Evolutionary conservation across 2,797 vertebrate genomes (phyloP).

Genomic region (Smutsia temminckii): DNA sequence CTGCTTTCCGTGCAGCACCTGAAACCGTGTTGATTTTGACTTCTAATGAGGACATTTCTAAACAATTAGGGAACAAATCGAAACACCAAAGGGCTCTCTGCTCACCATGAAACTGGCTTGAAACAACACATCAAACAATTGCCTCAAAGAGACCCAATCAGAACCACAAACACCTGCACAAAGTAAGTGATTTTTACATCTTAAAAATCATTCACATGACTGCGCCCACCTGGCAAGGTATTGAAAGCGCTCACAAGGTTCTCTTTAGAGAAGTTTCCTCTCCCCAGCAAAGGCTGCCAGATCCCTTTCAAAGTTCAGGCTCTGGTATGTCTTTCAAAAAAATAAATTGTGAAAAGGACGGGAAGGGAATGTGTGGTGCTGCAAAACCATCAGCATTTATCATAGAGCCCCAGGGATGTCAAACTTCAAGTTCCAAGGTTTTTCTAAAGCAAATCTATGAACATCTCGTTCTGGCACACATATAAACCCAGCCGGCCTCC

Average conservation of each 20-base stretch:
- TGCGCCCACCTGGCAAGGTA: neutral
- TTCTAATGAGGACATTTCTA: constrained; percentile 73
- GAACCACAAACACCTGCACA: constrained; percentile 47
- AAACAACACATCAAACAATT: constrained; percentile 47
- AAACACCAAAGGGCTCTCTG: constrained; percentile 29
- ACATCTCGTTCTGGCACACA: constrained; percentile 61
- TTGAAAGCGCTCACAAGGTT: neutral
- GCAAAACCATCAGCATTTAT: constrained; percentile 57
- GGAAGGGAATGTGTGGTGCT: neutral
- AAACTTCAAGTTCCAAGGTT: constrained; percentile 38
- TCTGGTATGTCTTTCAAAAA: constrained; percentile 49
- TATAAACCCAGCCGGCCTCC: constrained; percentile 36
- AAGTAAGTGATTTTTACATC: neutral
- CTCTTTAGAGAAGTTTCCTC: constrained; percentile 33
- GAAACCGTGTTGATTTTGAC: constrained; percentile 72
- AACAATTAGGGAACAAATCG: constrained; percentile 68
- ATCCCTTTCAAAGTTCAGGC: constrained; percentile 51
- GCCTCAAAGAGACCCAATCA: constrained; percentile 55
- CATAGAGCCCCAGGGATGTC: constrained; percentile 50
- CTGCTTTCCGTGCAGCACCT: constrained; percentile 69
- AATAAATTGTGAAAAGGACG: constrained; percentile 50
- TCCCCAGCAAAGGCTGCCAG: neutral
- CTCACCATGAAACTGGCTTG: constrained; percentile 55
- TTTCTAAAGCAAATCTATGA: constrained; percentile 68
- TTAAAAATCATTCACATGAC: neutral